Conservation (phyloP, 1,140 invertebrate species). For the Nephotettix cincticeps region DNA sequence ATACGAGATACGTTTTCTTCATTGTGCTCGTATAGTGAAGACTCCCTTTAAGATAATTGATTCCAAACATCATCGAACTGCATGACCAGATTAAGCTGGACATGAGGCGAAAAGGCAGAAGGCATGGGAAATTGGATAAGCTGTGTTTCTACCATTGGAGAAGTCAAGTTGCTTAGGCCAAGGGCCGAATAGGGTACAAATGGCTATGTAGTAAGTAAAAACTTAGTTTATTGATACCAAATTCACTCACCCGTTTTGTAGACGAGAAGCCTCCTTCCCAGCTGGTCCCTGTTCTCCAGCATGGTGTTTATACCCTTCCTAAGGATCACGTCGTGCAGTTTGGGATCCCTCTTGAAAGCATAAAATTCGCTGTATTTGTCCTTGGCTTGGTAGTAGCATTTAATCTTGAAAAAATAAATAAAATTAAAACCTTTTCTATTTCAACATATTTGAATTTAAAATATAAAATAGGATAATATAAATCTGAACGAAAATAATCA, state of each 20-base stretch:
- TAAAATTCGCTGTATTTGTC: slow-evolving; percentile 45
- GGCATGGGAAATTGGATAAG: no score
- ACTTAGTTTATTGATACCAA: no score
- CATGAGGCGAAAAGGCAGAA: no score
- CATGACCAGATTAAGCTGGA: no score
- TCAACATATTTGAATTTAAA: background rate
- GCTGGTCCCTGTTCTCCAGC: slow-evolving; percentile 41
- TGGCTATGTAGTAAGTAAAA: no score
- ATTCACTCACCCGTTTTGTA: slow-evolving; percentile 43
- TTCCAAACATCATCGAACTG: no score
- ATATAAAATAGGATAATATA: background rate
- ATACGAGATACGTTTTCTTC: no score
- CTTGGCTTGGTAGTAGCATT: slow-evolving; percentile 40
- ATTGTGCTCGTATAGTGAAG: no score
- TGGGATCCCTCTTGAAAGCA: slow-evolving; percentile 37
- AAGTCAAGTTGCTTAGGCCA: no score
- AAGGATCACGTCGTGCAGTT: slow-evolving; percentile 38
- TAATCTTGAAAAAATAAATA: slow-evolving; percentile 37
- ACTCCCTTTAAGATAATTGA: no score
- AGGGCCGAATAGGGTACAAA: no score
- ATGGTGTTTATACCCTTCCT: slow-evolving; percentile 41
- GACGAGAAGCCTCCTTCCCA: slow-evolving; percentile 45
- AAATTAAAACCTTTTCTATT: background rate
- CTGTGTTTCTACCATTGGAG: no score
- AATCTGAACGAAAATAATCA: background rate